Percentiles rank a stretch among this genome's conserved stretches.
phyloP scores from a whole-genome alignment of 2,888 invertebrate species.

The Calliphora vomitoria region DNA sequence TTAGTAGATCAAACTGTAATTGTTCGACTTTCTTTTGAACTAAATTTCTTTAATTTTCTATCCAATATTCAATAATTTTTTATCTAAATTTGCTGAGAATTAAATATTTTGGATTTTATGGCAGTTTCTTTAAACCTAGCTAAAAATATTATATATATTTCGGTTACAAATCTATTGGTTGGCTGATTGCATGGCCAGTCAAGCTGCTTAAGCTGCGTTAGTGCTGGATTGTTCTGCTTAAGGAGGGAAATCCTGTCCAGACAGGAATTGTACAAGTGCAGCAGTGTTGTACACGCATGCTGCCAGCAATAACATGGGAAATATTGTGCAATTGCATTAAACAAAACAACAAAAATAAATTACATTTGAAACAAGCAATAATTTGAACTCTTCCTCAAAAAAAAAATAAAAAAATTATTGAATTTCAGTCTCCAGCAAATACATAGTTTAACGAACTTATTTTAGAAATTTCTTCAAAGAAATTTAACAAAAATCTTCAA shows the following conservation, averaged over 20 bases:
- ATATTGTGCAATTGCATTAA: slow-evolving; percentile 28
- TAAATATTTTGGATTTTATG: no score
- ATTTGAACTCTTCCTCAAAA: neutral
- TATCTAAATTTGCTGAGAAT: no score
- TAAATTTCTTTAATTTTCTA: no score
- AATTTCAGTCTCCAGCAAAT: slow-evolving; percentile 7
- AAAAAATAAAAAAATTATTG: neutral
- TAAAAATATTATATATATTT: no score
- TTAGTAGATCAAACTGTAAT: no score
- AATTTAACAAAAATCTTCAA: neutral
- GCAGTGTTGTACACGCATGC: slow-evolving; percentile 38
- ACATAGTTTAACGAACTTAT: slow-evolving; percentile 21
- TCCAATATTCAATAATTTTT: no score
- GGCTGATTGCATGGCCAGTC: neutral
- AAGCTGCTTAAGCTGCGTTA: neutral
- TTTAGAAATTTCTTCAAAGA: neutral
- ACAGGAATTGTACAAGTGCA: slow-evolving; percentile 64
- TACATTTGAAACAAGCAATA: neutral
- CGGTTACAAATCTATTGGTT: neutral
- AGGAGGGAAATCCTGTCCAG: slow-evolving; percentile 73
- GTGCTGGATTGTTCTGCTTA: slow-evolving; percentile 32
- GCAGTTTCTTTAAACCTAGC: no score
- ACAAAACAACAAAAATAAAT: slow-evolving; percentile 3
- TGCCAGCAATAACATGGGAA: neutral
- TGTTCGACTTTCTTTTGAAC: no score